Evolutionary conservation across 1,140 invertebrate genomes (phyloP), one percentile per base, ranked within the genome.

Genomic region (Thaumetopoea pityocampa): DNA sequence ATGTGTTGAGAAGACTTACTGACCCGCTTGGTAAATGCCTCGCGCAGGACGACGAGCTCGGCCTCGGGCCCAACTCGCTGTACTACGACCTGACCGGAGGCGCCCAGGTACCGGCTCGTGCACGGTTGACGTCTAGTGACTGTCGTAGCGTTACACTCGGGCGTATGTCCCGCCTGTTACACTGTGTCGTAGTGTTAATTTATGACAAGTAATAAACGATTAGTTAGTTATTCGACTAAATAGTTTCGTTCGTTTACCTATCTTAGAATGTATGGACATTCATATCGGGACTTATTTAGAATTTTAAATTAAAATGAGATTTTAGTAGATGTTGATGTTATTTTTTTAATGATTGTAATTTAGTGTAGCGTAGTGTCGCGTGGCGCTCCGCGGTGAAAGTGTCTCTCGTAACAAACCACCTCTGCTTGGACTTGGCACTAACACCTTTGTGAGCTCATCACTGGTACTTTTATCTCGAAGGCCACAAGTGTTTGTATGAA

Each of bases 51-150:
- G 80, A 84, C 65, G 80, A 82, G 65, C 72, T 79, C 66, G 80
- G 68, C 51, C 63, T 80, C 67, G 80, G 71, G 55, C 64, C 77
- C 68, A 71, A 79, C 74, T 79, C 78, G 66, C 76, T 77, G 71
- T 84, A 81, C 80, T 81, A 82, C 80, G 76, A 82, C 72, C 65
- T 84, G 72, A 74, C 78, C 61, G 78, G 80, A 84, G 78, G 76
- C 74, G 77, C 79, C 82, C 80, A 84, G 80, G 80, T 84, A 84
- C 74, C 74, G 36, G n/a, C n/a, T n/a, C n/a, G n/a, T n/a, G n/a
- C n/a, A n/a, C n/a, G n/a, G n/a, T 54, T 50, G 29, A 37, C 38
- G 29, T 29, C 30, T 51, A 42, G 36, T 56, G 16, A 41, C 45
- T 57, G 51, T 65, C 48, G 51, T 50, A 9, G 41, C 56, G 57